phyloP scores from a whole-genome alignment of 2,797 vertebrate species.

The Anguilla megastoma region DNA sequence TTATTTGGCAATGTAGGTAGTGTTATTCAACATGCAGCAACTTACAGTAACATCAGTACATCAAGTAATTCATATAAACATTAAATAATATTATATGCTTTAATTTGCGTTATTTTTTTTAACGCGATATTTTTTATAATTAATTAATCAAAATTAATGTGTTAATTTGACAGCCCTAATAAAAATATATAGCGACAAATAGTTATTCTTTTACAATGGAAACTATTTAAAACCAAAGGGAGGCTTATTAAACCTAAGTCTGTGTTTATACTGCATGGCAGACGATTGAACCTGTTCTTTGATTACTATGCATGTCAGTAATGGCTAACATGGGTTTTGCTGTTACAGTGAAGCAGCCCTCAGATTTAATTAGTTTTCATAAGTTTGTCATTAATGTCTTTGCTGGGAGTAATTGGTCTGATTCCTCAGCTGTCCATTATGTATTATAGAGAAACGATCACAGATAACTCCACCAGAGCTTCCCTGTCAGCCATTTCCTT shows the following conservation, averaged over 20 bases:
- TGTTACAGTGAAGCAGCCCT: conserved; percentile 62
- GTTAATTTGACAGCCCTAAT: neutral
- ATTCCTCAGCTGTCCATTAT: conserved; percentile 68
- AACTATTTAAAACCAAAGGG: neutral
- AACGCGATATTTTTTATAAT: neutral
- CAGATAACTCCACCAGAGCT: conserved; percentile 39
- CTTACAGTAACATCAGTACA: too few relatives aligned
- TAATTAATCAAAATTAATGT: too few relatives aligned
- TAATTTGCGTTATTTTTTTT: neutral
- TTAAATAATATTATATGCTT: too few relatives aligned
- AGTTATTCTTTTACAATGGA: neutral
- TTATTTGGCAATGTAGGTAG: too few relatives aligned
- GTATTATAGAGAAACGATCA: conserved; percentile 59
- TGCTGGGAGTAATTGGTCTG: conserved; percentile 64
- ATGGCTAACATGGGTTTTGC: conserved; percentile 72
- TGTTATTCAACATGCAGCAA: too few relatives aligned
- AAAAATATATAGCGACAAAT: neutral
- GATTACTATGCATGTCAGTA: conserved; percentile 75
- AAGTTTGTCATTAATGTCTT: conserved; percentile 68
- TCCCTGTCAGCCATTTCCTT: conserved; percentile 50
- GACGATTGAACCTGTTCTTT: conserved; percentile 57
- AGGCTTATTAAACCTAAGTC: conserved; percentile 46
- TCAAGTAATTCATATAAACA: too few relatives aligned
- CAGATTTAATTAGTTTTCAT: conserved; percentile 77
- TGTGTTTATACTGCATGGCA: conserved; percentile 49